Conservation (phyloP, 2,113 vertebrate species). For the Cinclus cinclus region DNA sequence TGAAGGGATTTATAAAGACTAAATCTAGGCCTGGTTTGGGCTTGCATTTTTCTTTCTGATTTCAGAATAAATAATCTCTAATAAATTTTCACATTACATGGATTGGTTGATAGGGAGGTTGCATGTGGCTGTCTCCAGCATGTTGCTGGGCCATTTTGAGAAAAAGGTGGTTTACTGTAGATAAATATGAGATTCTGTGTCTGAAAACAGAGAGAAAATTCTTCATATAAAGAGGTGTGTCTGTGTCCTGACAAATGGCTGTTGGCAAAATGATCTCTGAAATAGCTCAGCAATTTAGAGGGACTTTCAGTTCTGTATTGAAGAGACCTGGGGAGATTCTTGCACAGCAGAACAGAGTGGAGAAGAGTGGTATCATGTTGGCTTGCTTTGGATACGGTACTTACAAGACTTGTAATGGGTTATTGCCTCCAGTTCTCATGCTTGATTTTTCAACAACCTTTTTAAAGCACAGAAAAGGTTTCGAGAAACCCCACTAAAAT, state of each 20-base stretch:
- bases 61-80: neutral
- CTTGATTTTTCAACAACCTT: neutral
- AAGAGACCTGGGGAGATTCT: neutral
- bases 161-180: neutral
- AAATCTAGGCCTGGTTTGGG: neutral
- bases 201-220: neutral
- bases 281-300: neutral
- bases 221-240: neutral
- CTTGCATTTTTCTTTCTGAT: neutral
- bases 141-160: neutral
- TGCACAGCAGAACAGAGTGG: neutral
- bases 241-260: neutral
- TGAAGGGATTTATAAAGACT: neutral
- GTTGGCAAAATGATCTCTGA: neutral
- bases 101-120: neutral
- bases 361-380: neutral
- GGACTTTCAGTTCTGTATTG: neutral
- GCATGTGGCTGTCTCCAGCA: neutral
- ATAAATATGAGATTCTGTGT: rapidly evolving
- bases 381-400: neutral
- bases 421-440: neutral
- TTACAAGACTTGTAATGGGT: neutral
- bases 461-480: neutral
- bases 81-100: neutral
- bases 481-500: neutral